A percentile compares a stretch with the other conserved stretches of the same genome.
Conservation (phyloP, 2,113 vertebrate genomes). For the Gnathochromis pfefferi region DNA sequence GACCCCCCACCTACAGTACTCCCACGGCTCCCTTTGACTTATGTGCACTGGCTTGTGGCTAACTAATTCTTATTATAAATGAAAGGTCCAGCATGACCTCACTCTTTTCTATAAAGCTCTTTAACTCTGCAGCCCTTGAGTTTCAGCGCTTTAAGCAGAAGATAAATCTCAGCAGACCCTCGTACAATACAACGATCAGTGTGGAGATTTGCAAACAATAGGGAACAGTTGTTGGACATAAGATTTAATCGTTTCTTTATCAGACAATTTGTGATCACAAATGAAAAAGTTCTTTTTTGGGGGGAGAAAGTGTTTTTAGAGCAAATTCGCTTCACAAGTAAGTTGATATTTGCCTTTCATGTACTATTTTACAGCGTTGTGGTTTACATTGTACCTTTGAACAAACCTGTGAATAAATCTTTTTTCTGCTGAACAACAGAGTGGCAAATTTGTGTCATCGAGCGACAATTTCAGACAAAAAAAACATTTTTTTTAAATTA, state of each 20-base stretch:
- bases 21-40: slow-evolving; percentile 58
- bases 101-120: slow-evolving; percentile 48
- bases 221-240: not conserved
- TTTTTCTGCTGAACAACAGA: not conserved
- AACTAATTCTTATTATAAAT: slow-evolving; percentile 66
- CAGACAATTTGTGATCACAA: not conserved
- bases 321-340: not conserved
- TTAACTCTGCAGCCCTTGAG: slow-evolving; percentile 2
- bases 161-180: slow-evolving; percentile 13
- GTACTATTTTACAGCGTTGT: not conserved
- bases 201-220: slow-evolving; percentile 7
- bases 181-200: not conserved
- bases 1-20: slow-evolving; percentile 56
- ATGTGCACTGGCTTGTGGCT: slow-evolving; percentile 65
- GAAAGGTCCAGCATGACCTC: slow-evolving; percentile 59
- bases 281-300: not conserved
- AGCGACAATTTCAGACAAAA: not conserved
- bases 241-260: not conserved
- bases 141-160: slow-evolving; percentile 14
- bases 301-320: fast-evolving
- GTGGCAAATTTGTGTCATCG: not conserved
- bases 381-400: not conserved
- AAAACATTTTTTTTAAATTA: fast-evolving
- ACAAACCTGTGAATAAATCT: not conserved
- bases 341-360: not conserved